These are phyloP conservation scores for Gymnarchus niloticus DNA, from an alignment of 2,113 vertebrate genomes.

Conservation along the genomic window DNA sequence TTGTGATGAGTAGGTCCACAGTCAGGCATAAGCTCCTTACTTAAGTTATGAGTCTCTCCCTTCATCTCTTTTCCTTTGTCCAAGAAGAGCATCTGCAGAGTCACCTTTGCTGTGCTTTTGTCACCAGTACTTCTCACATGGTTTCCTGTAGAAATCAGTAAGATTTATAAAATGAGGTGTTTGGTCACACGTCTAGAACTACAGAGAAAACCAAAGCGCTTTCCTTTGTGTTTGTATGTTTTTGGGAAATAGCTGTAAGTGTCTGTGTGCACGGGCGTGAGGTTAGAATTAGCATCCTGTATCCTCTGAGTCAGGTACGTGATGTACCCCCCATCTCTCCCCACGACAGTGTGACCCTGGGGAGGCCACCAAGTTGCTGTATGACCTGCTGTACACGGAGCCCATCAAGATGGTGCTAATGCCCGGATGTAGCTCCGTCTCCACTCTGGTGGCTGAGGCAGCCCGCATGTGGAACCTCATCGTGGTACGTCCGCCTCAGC, in stretches of 20 bases:
- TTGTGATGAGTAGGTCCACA: not conserved
- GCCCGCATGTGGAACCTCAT: slow-evolving; percentile 97
- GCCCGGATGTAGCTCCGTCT: slow-evolving; percentile 90
- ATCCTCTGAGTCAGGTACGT: not conserved
- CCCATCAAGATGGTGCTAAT: slow-evolving; percentile 94
- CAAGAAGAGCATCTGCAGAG: not conserved
- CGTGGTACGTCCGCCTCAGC: slow-evolving; percentile 62
- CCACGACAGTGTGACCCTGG: slow-evolving; percentile 81
- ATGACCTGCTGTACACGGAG: slow-evolving; percentile 89
- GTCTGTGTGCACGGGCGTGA: not conserved
- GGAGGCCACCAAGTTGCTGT: slow-evolving; percentile 86
- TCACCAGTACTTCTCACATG: not conserved
- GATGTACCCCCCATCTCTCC: not conserved
- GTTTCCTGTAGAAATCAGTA: not conserved
- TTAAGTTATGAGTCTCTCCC: not conserved
- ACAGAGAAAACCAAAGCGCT: not conserved
- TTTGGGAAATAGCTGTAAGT: not conserved
- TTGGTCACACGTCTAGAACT: not conserved
- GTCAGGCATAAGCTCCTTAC: not conserved
- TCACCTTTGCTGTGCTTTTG: not conserved
- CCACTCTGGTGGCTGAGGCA: slow-evolving; percentile 85
- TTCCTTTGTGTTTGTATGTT: not conserved
- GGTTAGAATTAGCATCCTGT: no score
- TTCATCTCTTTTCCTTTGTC: not conserved
- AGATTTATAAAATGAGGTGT: not conserved